These are phyloP conservation scores for Plotosus lineatus DNA, from an alignment of 2,113 vertebrate species.

Conservation along the genomic window DNA sequence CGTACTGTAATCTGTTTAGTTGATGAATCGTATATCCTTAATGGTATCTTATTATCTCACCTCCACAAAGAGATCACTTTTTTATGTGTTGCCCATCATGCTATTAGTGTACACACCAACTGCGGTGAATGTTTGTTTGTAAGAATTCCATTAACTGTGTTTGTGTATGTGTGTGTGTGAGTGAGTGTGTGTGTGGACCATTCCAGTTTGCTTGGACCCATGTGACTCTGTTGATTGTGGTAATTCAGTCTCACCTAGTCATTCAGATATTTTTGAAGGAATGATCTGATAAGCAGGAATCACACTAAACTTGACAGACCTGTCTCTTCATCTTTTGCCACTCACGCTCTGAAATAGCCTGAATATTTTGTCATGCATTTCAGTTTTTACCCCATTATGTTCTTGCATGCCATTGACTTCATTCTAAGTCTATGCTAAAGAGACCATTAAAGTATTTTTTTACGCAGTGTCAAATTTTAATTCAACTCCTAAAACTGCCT, in stretches of 20 bases:
- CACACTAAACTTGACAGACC: constrained; percentile 40
- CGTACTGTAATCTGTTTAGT: neutral
- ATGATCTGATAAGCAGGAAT: constrained; percentile 95
- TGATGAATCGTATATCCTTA: neutral
- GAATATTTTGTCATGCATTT: constrained; percentile 6
- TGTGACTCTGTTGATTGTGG: constrained; percentile 99
- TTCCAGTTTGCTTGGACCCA: constrained; percentile 99
- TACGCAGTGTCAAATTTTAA: neutral
- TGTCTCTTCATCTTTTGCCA: constrained; percentile 19
- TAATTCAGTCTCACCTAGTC: constrained; percentile 99
- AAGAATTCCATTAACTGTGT: too few relatives aligned
- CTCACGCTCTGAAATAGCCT: neutral
- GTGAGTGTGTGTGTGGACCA: constrained; percentile 81
- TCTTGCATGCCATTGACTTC: neutral
- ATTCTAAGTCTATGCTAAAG: neutral
- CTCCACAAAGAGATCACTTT: neutral
- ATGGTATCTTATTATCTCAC: neutral
- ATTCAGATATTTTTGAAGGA: constrained; percentile 99
- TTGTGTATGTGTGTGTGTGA: constrained; percentile 57
- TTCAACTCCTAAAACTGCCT: neutral
- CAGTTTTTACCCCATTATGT: constrained; percentile 1
- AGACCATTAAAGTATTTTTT: neutral
- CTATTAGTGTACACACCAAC: neutral
- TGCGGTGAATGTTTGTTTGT: constrained; percentile 12
- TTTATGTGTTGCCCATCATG: neutral